These are phyloP conservation scores for Sebastes wilsoni DNA, from an alignment of 2,797 vertebrate species.

Conservation along the genomic window DNA sequence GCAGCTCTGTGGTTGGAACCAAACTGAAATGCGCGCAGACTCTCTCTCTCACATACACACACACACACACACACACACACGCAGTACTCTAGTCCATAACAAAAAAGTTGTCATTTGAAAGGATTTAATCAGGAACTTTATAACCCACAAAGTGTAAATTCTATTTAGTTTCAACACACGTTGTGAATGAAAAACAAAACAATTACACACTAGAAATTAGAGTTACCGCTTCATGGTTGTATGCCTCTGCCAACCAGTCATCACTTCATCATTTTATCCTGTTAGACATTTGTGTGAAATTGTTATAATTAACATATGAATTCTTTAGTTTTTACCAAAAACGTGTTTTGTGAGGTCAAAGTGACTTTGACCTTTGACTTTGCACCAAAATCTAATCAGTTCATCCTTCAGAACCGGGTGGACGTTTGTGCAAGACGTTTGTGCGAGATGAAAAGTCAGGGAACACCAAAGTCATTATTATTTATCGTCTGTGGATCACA, in stretches of 20 bases:
- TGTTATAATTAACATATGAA: too few relatives aligned
- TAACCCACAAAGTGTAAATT: background rate
- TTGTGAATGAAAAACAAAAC: background rate
- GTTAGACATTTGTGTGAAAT: too few relatives aligned
- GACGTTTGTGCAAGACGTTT: background rate
- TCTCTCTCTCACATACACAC: background rate
- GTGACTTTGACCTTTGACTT: too few relatives aligned
- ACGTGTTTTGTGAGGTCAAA: too few relatives aligned
- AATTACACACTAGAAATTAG: too few relatives aligned
- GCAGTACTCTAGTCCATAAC: background rate
- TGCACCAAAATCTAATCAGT: too few relatives aligned
- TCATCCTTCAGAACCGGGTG: too few relatives aligned
- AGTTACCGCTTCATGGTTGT: accelerated
- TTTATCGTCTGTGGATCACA: background rate
- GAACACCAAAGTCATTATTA: background rate
- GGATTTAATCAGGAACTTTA: background rate
- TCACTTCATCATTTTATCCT: too few relatives aligned
- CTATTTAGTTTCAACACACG: background rate
- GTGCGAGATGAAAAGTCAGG: background rate
- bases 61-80: background rate
- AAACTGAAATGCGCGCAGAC: background rate
- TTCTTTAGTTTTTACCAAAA: too few relatives aligned
- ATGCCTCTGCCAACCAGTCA: too few relatives aligned
- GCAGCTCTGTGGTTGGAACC: background rate
- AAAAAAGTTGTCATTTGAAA: background rate